A percentile compares a stretch with the other conserved stretches of the same genome.
Conservation (phyloP, 2,797 vertebrate genomes). For the Morus bassanus region DNA sequence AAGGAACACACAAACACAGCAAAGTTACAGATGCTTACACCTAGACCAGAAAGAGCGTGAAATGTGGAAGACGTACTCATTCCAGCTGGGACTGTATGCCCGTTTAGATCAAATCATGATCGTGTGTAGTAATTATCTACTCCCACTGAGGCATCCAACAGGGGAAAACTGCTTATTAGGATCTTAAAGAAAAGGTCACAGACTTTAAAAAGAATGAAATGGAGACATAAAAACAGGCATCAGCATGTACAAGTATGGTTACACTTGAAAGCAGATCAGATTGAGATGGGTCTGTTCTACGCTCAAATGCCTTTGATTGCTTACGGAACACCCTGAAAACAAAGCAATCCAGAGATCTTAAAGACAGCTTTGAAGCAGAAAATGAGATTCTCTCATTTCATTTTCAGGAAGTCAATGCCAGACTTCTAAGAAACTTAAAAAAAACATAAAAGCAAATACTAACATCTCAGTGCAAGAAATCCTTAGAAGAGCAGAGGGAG, state of each 20-base stretch:
- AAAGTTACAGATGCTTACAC: background rate
- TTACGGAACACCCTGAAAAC: constrained; percentile 23
- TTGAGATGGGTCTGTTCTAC: background rate
- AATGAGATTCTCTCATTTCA: constrained; percentile 21
- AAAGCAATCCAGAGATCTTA: background rate
- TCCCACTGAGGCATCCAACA: background rate
- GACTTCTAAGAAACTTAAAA: constrained; percentile 12
- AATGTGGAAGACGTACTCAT: background rate
- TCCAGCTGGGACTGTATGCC: background rate
- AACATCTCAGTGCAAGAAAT: background rate
- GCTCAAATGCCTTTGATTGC: constrained; percentile 20
- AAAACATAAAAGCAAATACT: background rate
- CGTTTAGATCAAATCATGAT: background rate
- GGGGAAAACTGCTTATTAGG: constrained; percentile 40
- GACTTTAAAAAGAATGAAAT: constrained; percentile 3
- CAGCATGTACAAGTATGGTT: constrained; percentile 32
- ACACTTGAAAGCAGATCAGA: constrained; percentile 17
- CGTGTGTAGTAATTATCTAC: background rate
- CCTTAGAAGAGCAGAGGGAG: background rate
- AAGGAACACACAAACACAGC: background rate
- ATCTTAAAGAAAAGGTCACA: constrained; percentile 31
- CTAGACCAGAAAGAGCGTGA: background rate
- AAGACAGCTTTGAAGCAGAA: constrained; percentile 54
- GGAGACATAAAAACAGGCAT: constrained; percentile 43
- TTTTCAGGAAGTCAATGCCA: background rate